Evolutionary conservation across 2,888 invertebrate species (phyloP).

Genomic region (Halocaridina rubra): DNA sequence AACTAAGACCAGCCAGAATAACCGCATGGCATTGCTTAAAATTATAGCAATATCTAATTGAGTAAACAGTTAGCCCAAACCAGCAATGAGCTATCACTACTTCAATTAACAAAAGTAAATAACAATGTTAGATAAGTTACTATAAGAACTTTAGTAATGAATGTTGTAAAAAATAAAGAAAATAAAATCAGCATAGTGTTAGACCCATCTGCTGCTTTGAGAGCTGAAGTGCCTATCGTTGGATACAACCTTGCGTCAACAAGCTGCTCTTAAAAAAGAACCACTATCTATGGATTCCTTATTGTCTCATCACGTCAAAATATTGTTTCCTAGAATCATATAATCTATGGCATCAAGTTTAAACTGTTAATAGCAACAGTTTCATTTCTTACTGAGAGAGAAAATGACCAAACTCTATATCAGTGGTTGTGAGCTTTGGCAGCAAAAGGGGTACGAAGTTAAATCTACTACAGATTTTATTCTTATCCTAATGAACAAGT

Average conservation of each 20-base stretch:
- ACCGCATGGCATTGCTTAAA: constrained; percentile 17
- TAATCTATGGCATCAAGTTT: not conserved
- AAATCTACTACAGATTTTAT: not conserved
- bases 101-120: constrained; percentile 26
- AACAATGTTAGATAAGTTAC: constrained; percentile 24
- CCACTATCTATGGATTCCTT: constrained; percentile 47
- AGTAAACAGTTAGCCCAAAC: constrained; percentile 42
- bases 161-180: not conserved
- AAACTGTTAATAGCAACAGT: not conserved
- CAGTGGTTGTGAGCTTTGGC: constrained; percentile 43
- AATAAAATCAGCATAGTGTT: constrained; percentile 12
- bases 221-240: constrained; percentile 22
- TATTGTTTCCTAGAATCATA: too few relatives aligned
- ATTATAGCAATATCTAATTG: not conserved
- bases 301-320: too few relatives aligned
- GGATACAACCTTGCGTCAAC: constrained; percentile 40
- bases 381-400: not conserved
- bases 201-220: constrained; percentile 40
- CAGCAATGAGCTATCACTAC: constrained; percentile 46
- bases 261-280: constrained; percentile 40
- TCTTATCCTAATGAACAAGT: constrained; percentile 11
- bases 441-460: constrained; percentile 20
- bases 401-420: constrained; percentile 17
- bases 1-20: constrained; percentile 34
- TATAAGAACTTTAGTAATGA: constrained; percentile 3